Percentiles rank a stretch among this genome's conserved stretches.
phyloP scores from a whole-genome alignment of 2,113 vertebrate species.

The Athene cunicularia region DNA sequence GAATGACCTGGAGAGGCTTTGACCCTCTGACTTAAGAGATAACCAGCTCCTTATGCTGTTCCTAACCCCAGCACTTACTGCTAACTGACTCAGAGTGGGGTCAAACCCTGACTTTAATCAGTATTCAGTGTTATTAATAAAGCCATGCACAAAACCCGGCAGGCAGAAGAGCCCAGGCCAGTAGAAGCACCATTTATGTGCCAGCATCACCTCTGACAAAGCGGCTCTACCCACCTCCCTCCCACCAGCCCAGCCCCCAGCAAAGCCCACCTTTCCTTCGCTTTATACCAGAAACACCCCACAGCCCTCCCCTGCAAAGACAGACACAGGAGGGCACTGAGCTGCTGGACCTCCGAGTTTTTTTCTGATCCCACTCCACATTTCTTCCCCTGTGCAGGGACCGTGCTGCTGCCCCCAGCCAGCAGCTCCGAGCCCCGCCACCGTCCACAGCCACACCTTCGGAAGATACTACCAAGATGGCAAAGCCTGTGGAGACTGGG shows the following conservation, averaged over 20 bases:
- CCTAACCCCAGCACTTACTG: not conserved
- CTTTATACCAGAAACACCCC: not conserved
- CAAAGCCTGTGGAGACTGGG: not conserved
- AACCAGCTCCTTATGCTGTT: not conserved
- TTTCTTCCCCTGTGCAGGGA: not conserved
- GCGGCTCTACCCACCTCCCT: not conserved
- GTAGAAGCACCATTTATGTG: not conserved
- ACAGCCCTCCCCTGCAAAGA: not conserved
- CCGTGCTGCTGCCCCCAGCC: not conserved
- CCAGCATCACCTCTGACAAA: constrained; percentile 12
- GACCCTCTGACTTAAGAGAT: not conserved
- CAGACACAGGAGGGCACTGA: not conserved
- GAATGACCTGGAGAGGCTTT: not conserved
- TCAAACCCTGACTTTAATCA: not conserved
- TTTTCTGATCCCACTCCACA: not conserved
- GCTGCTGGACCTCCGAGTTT: not conserved
- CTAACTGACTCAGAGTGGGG: not conserved
- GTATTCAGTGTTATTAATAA: constrained; percentile 7
- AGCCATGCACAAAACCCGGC: not conserved
- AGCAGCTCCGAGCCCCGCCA: not conserved
- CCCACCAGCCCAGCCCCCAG: not conserved
- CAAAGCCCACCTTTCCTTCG: not conserved
- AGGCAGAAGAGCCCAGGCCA: not conserved
- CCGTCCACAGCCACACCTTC: not conserved
- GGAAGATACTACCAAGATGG: not conserved